These are phyloP conservation scores for Pseudolycoriella hygida DNA, from an alignment of 2,888 invertebrate species.

Conservation along the genomic window DNA sequence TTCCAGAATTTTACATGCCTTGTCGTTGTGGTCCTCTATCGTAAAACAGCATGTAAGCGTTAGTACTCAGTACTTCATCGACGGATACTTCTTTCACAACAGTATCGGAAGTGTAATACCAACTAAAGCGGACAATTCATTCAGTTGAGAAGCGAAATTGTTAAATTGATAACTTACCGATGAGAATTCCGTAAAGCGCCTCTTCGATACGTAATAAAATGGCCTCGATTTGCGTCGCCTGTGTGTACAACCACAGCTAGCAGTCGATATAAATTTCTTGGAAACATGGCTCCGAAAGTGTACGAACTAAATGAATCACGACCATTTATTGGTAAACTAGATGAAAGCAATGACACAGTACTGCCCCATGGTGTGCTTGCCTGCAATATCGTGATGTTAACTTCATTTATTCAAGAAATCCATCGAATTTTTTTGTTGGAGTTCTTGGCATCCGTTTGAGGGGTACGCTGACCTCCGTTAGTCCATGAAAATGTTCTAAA, in stretches of 20 bases:
- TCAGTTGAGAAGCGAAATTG: not conserved
- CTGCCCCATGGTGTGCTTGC: conserved; percentile 30
- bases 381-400: conserved; percentile 11
- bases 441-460: no score
- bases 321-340: conserved; percentile 21
- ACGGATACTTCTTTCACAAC: conserved; percentile 65
- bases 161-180: conserved; percentile 16
- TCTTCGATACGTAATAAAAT: conserved; percentile 85
- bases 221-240: conserved; percentile 79
- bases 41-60: conserved; percentile 89
- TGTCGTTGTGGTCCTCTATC: conserved; percentile 34
- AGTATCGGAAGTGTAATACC: conserved; percentile 79
- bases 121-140: conserved; percentile 32
- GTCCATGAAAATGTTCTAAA: no score
- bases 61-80: conserved; percentile 63
- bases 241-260: conserved; percentile 78
- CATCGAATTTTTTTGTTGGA: no score
- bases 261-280: conserved; percentile 54
- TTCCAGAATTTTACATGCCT: not conserved
- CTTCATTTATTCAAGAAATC: not conserved
- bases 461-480: no score
- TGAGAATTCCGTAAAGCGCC: conserved; percentile 34
- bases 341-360: conserved; percentile 26
- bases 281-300: conserved; percentile 26
- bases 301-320: conserved; percentile 17